These are phyloP conservation scores for Siphonodentalium dalli DNA, from an alignment of 2,888 invertebrate species.

Conservation along the genomic window DNA sequence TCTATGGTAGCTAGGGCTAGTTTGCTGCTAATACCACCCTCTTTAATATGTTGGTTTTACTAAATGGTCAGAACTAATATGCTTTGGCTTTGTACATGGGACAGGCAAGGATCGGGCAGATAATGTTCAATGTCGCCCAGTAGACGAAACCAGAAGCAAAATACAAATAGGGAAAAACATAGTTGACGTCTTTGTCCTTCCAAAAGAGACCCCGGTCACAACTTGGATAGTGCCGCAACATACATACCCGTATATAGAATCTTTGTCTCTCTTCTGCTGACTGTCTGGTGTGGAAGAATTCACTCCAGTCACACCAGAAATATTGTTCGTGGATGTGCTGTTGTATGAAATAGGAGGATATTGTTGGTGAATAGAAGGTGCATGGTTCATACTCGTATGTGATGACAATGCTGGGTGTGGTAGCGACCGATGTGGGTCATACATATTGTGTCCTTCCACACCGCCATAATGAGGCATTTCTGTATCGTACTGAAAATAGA, in stretches of 20 bases:
- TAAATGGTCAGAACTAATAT: too few relatives aligned
- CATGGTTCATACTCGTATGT: slow-evolving; percentile 45
- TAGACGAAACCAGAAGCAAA: too few relatives aligned
- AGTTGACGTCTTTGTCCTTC: too few relatives aligned
- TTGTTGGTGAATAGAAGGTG: slow-evolving; percentile 45
- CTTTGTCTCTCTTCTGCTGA: slow-evolving; percentile 87
- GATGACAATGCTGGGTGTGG: slow-evolving; percentile 39
- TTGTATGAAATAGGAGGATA: slow-evolving; percentile 47
- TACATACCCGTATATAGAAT: slow-evolving; percentile 97
- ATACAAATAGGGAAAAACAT: too few relatives aligned
- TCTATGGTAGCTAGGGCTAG: too few relatives aligned
- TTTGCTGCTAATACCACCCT: too few relatives aligned
- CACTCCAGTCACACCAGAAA: slow-evolving; percentile 31
- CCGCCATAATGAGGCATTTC: slow-evolving; percentile 47
- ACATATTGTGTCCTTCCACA: slow-evolving; percentile 47
- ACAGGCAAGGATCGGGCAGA: too few relatives aligned
- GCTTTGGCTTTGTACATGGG: too few relatives aligned
- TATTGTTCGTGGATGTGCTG: slow-evolving; percentile 39
- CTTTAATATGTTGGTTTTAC: too few relatives aligned
- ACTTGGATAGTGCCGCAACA: too few relatives aligned
- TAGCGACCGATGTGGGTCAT: slow-evolving; percentile 50
- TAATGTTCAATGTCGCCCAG: too few relatives aligned
- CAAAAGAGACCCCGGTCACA: too few relatives aligned
- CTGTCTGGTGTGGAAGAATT: slow-evolving; percentile 52
- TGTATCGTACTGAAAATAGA: slow-evolving; percentile 57